phyloP scores from a whole-genome alignment of 2,888 invertebrate species.

The Muscina levida region DNA sequence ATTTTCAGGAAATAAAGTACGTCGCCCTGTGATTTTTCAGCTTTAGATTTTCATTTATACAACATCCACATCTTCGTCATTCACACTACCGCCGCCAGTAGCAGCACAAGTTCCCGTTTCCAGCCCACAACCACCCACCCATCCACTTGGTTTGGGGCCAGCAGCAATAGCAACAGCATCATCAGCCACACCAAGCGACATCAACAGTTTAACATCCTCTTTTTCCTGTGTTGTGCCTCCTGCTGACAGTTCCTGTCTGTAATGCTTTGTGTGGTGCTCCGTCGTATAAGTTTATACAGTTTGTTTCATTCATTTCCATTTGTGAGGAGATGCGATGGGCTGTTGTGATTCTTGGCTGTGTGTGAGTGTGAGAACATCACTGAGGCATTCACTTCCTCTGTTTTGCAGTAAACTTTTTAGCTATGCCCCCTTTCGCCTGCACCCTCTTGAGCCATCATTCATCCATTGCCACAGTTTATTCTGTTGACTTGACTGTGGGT shows the following conservation, averaged over 20 bases:
- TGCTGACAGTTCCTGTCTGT: conserved; percentile 65
- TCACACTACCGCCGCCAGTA: conserved; percentile 1
- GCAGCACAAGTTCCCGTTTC: background rate
- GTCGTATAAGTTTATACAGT: conserved; percentile 48
- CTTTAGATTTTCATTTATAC: conserved; percentile 51
- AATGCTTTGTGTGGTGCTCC: conserved; percentile 42
- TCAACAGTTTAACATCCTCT: conserved; percentile 62
- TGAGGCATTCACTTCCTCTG: conserved; percentile 44
- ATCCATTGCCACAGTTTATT: background rate
- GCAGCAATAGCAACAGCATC: background rate
- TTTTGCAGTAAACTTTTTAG: conserved; percentile 35
- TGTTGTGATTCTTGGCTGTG: conserved; percentile 25
- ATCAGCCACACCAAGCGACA: conserved; percentile 37
- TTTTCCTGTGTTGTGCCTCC: conserved; percentile 61
- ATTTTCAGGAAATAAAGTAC: conserved; percentile 80
- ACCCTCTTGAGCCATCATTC: background rate
- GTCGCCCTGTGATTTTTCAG: conserved; percentile 78
- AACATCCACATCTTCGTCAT: conserved; percentile 41
- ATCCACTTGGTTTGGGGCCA: background rate
- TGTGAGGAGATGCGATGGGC: conserved; percentile 26
- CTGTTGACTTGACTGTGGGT: conserved; percentile 8
- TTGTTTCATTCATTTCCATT: conserved; percentile 47
- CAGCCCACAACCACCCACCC: conserved; percentile 1
- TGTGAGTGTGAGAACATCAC: background rate
- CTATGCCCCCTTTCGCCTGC: background rate